These are phyloP conservation scores for Molanna angustata DNA, from an alignment of 2,888 invertebrate species.

Conservation along the genomic window DNA sequence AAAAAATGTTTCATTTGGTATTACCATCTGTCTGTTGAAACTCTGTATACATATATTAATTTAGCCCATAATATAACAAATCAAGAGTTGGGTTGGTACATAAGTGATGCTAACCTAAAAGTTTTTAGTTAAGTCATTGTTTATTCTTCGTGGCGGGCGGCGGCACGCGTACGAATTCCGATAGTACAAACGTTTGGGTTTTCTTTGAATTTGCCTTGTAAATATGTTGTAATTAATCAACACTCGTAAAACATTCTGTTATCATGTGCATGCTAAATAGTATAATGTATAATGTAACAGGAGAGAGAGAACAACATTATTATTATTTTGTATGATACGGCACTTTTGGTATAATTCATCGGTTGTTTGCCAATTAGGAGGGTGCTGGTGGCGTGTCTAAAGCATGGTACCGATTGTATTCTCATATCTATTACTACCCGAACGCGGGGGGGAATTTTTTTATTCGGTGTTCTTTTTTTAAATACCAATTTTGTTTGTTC, in stretches of 20 bases:
- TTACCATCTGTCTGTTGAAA: too few species aligned
- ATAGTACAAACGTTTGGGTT: not conserved
- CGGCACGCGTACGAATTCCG: not conserved
- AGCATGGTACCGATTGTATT: constrained; percentile 2
- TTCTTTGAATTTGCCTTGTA: constrained; percentile 18
- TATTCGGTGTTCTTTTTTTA: too few species aligned
- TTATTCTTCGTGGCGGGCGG: constrained; percentile 6
- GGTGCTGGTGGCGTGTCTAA: too few species aligned
- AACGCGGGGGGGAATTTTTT: too few species aligned
- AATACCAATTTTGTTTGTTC: too few species aligned
- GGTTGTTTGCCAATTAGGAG: constrained; percentile 24
- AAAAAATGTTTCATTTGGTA: too few species aligned
- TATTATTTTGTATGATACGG: constrained; percentile 22
- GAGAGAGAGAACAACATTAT: constrained; percentile 16
- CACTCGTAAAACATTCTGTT: constrained; percentile 11
- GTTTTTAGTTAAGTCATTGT: constrained; percentile 13
- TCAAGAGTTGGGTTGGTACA: too few species aligned
- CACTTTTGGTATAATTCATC: constrained; percentile 27
- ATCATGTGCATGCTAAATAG: constrained; percentile 10
- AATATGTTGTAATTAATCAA: constrained; percentile 14
- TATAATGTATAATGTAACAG: constrained; percentile 4
- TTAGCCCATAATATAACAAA: too few species aligned
- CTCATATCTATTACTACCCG: too few species aligned
- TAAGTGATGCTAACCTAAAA: not conserved
- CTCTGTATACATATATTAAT: too few species aligned